phyloP scores from a whole-genome alignment of 2,113 vertebrate species.

The Corapipo altera region DNA sequence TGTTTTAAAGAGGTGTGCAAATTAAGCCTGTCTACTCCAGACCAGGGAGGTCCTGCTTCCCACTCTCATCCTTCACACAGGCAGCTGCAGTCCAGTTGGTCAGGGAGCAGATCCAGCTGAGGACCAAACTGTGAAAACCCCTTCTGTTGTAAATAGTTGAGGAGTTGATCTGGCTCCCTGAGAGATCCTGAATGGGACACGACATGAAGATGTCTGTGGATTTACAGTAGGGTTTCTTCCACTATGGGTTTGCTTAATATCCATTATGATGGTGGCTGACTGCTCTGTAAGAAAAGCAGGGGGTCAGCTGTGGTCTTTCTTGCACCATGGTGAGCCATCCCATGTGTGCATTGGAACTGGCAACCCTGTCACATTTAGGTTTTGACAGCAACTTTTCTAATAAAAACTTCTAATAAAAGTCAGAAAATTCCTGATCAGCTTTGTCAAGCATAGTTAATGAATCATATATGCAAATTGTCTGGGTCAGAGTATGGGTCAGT shows the following conservation, averaged over 20 bases:
- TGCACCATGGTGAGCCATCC: background rate
- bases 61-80: background rate
- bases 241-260: background rate
- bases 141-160: rapidly evolving
- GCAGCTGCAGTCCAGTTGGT: background rate
- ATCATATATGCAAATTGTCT: background rate
- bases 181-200: background rate
- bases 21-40: background rate
- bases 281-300: background rate
- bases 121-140: background rate
- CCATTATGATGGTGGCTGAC: background rate
- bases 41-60: background rate
- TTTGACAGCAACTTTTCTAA: background rate
- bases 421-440: background rate
- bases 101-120: background rate
- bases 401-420: background rate
- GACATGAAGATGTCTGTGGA: background rate
- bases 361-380: background rate
- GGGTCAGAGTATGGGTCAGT: background rate
- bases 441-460: background rate
- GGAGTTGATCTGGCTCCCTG: background rate
- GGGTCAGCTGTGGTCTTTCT: background rate
- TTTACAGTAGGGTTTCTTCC: background rate
- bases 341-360: background rate
- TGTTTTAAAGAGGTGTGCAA: background rate